phyloP scores from a whole-genome alignment of 2,113 vertebrate genomes.

The Natator depressus region DNA sequence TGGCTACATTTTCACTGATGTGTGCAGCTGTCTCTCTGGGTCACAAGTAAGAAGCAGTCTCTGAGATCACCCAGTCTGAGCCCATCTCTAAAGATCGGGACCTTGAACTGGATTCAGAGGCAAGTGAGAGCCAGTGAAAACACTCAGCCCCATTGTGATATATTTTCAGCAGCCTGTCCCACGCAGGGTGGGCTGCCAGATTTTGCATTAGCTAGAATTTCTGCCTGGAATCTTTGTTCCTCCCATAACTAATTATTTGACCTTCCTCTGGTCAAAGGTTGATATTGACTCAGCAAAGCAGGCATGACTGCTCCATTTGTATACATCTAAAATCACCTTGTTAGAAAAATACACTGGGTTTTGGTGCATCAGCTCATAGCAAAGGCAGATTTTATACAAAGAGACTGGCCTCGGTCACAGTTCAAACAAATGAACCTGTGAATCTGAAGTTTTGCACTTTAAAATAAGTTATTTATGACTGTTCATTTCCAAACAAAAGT shows the following conservation, averaged over 20 bases:
- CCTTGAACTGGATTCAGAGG: background rate
- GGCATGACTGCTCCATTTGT: background rate
- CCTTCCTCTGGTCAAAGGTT: background rate
- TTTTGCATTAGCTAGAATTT: background rate
- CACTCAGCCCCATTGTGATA: background rate
- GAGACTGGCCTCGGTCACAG: background rate
- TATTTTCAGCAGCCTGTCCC: background rate
- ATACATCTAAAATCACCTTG: background rate
- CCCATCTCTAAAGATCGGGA: background rate
- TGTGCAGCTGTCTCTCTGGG: background rate
- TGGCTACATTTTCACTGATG: background rate
- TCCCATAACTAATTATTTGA: background rate
- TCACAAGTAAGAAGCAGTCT: background rate
- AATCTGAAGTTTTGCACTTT: background rate
- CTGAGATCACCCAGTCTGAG: background rate
- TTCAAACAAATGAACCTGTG: background rate
- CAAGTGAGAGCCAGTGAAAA: background rate
- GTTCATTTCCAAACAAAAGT: background rate
- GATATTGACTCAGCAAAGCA: background rate
- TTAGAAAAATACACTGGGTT: background rate
- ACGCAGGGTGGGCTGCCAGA: fast-evolving
- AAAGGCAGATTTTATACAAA: background rate
- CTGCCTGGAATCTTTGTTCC: background rate
- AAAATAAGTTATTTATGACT: constrained; percentile 24
- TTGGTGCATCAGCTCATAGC: background rate